These are phyloP conservation scores for Sesamia nonagrioides DNA, from an alignment of 1,140 invertebrate species.

Conservation along the genomic window DNA sequence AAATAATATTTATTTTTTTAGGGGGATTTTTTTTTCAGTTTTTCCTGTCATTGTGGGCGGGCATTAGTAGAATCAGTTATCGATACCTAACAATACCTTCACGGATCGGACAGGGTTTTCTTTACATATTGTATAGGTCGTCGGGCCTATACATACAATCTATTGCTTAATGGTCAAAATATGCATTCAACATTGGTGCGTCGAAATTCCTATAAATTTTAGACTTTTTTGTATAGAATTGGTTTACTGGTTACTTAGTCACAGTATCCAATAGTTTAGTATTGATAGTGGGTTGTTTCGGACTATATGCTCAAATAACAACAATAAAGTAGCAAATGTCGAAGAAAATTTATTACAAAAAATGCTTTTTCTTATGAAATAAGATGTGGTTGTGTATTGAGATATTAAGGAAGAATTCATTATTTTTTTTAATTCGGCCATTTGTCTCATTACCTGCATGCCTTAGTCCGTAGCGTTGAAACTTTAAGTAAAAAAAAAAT, in stretches of 20 bases:
- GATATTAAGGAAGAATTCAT: slow-evolving; percentile 58
- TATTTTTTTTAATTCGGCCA: slow-evolving; percentile 50
- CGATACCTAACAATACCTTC: no score
- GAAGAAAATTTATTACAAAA: not conserved
- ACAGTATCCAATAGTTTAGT: not conserved
- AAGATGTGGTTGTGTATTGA: slow-evolving; percentile 80
- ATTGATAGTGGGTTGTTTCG: not conserved
- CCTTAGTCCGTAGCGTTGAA: not conserved
- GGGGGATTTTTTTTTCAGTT: no score
- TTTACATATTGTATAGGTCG: no score
- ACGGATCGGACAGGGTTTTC: no score
- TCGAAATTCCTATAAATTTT: not conserved
- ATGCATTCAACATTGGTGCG: slow-evolving; percentile 1
- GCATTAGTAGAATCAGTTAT: no score
- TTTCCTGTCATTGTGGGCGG: no score
- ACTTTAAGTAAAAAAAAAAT: not conserved
- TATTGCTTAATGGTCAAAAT: no score
- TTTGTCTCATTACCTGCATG: not conserved
- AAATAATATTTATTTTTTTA: no score
- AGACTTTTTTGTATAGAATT: slow-evolving; percentile 15
- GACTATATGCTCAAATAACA: slow-evolving; percentile 18
- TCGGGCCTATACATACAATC: no score
- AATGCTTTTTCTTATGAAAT: slow-evolving; percentile 71
- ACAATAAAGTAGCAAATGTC: slow-evolving; percentile 10
- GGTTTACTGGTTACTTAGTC: not conserved